A percentile compares a stretch with the other conserved stretches of the same genome.
phyloP scores from a whole-genome alignment of 2,888 invertebrate species.

The Pristionchus maxplancki region DNA sequence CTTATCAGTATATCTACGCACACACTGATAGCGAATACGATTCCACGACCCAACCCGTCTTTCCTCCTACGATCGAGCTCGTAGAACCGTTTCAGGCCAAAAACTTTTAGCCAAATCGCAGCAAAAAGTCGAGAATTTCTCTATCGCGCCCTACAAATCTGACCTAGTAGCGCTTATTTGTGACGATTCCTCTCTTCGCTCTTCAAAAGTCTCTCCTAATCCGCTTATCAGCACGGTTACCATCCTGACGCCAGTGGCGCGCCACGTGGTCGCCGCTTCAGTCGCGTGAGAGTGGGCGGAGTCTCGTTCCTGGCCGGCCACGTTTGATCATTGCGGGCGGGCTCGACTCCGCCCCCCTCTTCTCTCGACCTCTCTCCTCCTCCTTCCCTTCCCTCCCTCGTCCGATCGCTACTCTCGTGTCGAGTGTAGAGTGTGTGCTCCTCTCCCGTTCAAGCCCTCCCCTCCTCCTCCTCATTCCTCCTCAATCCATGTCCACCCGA shows the following conservation, averaged over 20 bases:
- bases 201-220: constrained; percentile 5
- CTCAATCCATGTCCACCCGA: neutral
- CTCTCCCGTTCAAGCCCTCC: neutral
- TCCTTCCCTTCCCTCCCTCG: neutral
- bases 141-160: neutral
- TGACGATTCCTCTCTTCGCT: neutral
- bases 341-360: neutral
- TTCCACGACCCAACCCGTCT: neutral
- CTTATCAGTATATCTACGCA: neutral
- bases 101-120: neutral
- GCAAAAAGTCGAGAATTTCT: constrained; percentile 7
- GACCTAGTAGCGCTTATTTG: neutral
- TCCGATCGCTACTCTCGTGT: neutral
- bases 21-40: neutral
- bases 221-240: neutral
- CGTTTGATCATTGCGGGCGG: constrained; percentile 1
- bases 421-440: neutral
- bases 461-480: constrained; percentile 20
- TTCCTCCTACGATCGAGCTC: no score
- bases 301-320: neutral
- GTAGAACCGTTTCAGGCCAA: neutral
- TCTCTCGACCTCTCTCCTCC: constrained; percentile 15
- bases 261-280: constrained; percentile 32
- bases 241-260: neutral
- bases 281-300: neutral